A percentile compares a stretch with the other conserved stretches of the same genome.
Evolutionary conservation across 2,797 vertebrate genomes (phyloP).

Genomic region (Gallirallus australis): DNA sequence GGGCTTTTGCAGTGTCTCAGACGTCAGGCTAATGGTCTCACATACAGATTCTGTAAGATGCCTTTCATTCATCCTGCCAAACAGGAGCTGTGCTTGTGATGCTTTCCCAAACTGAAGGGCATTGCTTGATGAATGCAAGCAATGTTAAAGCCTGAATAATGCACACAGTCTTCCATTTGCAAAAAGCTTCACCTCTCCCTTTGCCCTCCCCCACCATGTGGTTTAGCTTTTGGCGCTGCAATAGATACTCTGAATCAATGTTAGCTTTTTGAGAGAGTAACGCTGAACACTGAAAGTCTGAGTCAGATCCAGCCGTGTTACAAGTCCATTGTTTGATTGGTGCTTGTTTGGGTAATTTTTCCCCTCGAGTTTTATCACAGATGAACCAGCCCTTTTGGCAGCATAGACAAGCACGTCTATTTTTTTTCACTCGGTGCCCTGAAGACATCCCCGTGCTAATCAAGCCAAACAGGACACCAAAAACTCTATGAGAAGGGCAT

Average conservation of each 20-base stretch:
- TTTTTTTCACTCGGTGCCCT: rapidly evolving
- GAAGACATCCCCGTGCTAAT: not conserved
- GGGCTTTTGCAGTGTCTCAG: not conserved
- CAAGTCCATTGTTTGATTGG: constrained; percentile 19
- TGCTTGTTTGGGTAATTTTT: not conserved
- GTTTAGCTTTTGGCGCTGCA: constrained; percentile 66
- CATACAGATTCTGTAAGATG: constrained; percentile 54
- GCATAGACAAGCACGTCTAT: not conserved
- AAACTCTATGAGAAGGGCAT: not conserved
- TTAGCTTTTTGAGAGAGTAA: constrained; percentile 55
- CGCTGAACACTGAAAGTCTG: constrained; percentile 16
- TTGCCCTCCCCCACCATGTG: constrained; percentile 28
- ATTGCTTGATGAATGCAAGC: constrained; percentile 69
- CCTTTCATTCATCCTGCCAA: constrained; percentile 61
- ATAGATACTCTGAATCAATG: constrained; percentile 48
- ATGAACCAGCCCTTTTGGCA: not conserved
- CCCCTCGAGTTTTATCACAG: not conserved
- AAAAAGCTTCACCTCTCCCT: constrained; percentile 37
- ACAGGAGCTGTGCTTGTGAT: constrained; percentile 58
- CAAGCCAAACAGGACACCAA: not conserved
- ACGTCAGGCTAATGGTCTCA: constrained; percentile 20
- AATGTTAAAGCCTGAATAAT: constrained; percentile 73
- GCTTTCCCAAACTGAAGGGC: constrained; percentile 62
- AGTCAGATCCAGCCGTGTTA: not conserved
- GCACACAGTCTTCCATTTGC: constrained; percentile 66